Conservation (phyloP, 2,113 vertebrate species). For the Hippopotamus amphibius region DNA sequence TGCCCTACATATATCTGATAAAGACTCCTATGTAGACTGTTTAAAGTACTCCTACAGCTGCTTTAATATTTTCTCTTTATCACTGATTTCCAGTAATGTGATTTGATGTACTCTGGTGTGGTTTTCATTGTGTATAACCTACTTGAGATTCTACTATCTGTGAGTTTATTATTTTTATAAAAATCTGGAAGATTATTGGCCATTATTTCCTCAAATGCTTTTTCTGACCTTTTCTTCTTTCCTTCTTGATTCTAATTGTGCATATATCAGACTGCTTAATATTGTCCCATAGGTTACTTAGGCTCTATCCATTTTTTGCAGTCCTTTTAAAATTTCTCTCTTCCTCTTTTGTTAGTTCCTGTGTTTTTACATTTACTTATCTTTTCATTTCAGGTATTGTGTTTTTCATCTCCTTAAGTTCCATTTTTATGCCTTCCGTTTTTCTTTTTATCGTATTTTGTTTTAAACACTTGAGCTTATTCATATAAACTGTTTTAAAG, state of each 20-base stretch:
- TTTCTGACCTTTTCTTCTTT: not conserved
- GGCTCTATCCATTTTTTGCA: not conserved
- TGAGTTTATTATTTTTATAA: slow-evolving; percentile 33
- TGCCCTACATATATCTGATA: not conserved
- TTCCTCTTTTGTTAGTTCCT: slow-evolving; percentile 12
- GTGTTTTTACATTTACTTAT: not conserved
- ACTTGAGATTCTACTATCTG: not conserved
- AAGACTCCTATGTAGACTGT: not conserved
- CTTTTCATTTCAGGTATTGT: not conserved
- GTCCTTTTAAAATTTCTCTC: not conserved
- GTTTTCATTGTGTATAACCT: slow-evolving; percentile 22
- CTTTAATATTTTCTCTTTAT: not conserved
- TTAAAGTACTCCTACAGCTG: not conserved
- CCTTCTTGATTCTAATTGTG: not conserved
- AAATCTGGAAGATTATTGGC: not conserved
- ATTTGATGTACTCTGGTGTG: not conserved
- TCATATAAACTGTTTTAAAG: not conserved
- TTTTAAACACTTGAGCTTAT: slow-evolving; percentile 24
- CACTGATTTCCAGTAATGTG: not conserved
- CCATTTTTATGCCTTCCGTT: not conserved
- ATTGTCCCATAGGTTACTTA: not conserved
- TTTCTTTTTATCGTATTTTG: slow-evolving; percentile 24
- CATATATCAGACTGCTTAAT: not conserved
- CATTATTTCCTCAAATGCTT: slow-evolving; percentile 39
- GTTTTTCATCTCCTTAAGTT: not conserved